Evolutionary conservation across 1,140 invertebrate genomes (phyloP), one percentile per base, ranked within the genome.

Genomic region (Conopomorpha cramerella): DNA sequence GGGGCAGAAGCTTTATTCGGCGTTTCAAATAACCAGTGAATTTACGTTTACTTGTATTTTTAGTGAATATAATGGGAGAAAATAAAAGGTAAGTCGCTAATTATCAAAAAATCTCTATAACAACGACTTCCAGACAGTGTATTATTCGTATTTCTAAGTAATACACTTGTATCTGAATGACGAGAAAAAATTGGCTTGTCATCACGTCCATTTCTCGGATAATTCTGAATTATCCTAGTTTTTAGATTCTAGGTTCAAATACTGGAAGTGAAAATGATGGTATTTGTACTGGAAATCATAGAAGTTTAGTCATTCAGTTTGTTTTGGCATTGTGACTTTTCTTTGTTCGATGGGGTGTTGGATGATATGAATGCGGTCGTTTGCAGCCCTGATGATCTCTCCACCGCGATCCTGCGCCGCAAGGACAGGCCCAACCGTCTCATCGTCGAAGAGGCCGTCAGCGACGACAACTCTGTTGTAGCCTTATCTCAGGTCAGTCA

Each of bases 381-480:
- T 65, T 76, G 37, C 52, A 87, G 85, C 63, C 82, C 83, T 49
- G 96, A 99, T 77, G 94, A 98, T 85, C 84, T 99, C 68, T 92
- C 96, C 26, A 99, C 97, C 49, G 98, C 98, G 45, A 99, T 99
- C 77, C 82, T 99, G 54, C 92, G 95, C 48, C 91, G 91, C 55
- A 99, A 99, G 78, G 93, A 95, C 61, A 93, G 93, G 66, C 98
- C 98, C 45, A 99, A 99, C 77, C 88, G 98, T 63, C 84, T 99
- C 27, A 86, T 99, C 50, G 97, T 99, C 1, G 97, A 99, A 71
- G 96, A 99, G 79, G 94, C 96, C 12, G 86, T 91, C 30, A 98
- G 96, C 65, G 96, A 99, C 88, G 97, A 99, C 72, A 99, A 99
- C 68, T 99, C 95, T 0, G 95, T 98, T 28, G 93, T 98, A 41